A percentile compares a stretch with the other conserved stretches of the same genome.
Conservation (phyloP, 2,797 vertebrate genomes). For the Rhynchonycteris naso region DNA sequence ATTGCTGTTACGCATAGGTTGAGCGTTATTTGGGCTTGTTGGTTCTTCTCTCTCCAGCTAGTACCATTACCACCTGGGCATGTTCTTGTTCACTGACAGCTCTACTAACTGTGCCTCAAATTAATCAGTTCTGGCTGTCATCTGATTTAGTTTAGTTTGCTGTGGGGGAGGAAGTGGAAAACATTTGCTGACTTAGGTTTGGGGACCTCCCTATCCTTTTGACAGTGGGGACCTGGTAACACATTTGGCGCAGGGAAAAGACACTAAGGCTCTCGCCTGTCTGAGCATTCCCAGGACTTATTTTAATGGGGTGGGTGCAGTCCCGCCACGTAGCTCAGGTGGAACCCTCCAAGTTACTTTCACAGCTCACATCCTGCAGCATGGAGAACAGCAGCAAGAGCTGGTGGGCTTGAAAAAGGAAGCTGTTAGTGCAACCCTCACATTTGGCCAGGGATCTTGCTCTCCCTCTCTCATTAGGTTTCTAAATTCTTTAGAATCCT, state of each 20-base stretch:
- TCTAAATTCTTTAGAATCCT: constrained; percentile 64
- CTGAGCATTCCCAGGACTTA: constrained; percentile 67
- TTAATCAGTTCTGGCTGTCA: background rate
- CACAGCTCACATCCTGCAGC: constrained; percentile 55
- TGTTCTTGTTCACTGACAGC: constrained; percentile 35
- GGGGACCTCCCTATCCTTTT: background rate
- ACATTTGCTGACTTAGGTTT: constrained; percentile 26
- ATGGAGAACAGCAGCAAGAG: constrained; percentile 47
- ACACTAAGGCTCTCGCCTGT: constrained; percentile 24
- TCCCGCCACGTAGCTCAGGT: constrained; percentile 11
- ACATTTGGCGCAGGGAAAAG: constrained; percentile 33
- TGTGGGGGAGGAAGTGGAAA: constrained; percentile 30
- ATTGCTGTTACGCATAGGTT: background rate
- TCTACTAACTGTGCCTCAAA: constrained; percentile 23
- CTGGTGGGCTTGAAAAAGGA: constrained; percentile 60
- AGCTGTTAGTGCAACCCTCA: constrained; percentile 54
- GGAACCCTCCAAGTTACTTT: constrained; percentile 67
- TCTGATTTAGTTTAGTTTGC: constrained; percentile 12
- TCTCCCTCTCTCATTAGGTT: constrained; percentile 62
- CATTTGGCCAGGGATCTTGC: constrained; percentile 57
- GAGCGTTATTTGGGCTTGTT: background rate
- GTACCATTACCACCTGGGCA: background rate
- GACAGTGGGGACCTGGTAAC: constrained; percentile 30
- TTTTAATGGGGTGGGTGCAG: constrained; percentile 50
- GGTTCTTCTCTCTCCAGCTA: background rate